Conservation (phyloP, 2,888 invertebrate genomes). For the Harpalus rufipes region DNA sequence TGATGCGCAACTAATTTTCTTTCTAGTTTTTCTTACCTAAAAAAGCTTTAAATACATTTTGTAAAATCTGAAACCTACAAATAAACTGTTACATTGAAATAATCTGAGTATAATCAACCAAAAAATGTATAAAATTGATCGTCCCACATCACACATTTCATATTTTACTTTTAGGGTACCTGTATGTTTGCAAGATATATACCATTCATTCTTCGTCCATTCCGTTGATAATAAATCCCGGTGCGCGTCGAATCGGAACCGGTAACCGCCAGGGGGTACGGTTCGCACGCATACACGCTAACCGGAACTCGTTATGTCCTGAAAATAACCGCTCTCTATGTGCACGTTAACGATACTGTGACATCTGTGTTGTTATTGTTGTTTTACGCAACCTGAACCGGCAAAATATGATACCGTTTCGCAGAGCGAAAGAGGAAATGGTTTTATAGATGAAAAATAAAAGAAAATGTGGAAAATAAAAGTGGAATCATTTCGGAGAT, state of each 20-base stretch:
- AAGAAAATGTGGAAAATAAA: not conserved
- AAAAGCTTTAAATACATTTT: too few relatives aligned
- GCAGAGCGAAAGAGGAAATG: slow-evolving; percentile 19
- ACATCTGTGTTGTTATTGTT: slow-evolving; percentile 48
- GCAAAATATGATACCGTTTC: slow-evolving; percentile 29
- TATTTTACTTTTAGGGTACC: not conserved
- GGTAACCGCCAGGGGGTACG: slow-evolving; percentile 14
- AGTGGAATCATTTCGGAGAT: not conserved
- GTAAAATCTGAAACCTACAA: too few relatives aligned
- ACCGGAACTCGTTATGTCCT: slow-evolving; percentile 34
- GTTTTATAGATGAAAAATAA: slow-evolving; percentile 13
- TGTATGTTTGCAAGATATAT: slow-evolving; percentile 2
- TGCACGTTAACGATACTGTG: slow-evolving; percentile 44
- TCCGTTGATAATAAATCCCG: slow-evolving; percentile 28
- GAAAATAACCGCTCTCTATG: slow-evolving; percentile 30
- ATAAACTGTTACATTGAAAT: too few relatives aligned
- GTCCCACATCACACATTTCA: not conserved
- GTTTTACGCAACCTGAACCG: slow-evolving; percentile 38
- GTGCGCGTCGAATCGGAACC: not conserved
- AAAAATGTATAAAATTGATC: not conserved
- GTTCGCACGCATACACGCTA: not conserved
- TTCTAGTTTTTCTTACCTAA: too few relatives aligned
- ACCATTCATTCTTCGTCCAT: slow-evolving; percentile 1
- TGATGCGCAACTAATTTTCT: too few relatives aligned
- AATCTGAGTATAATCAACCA: too few relatives aligned